Conservation (phyloP, 1,140 invertebrate genomes). For the Triops longicaudatus region DNA sequence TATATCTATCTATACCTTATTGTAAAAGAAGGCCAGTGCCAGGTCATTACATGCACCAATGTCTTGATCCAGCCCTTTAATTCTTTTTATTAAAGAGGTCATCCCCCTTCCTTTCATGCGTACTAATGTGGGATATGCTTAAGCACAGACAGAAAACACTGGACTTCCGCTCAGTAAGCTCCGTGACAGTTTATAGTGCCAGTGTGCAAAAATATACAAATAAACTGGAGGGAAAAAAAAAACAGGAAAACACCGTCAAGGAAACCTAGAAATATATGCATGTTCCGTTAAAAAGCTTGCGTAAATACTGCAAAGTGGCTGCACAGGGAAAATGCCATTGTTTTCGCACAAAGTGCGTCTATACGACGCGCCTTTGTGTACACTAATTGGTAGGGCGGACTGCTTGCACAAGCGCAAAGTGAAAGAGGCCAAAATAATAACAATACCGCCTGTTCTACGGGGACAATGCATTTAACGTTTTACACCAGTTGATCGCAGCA, state of each 20-base stretch:
- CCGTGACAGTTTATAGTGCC: no score
- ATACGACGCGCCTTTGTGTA: neutral
- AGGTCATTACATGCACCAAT: slow-evolving; percentile 11
- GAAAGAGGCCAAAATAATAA: slow-evolving; percentile 13
- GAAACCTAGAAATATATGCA: no score
- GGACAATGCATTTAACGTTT: slow-evolving; percentile 6
- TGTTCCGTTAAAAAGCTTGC: neutral
- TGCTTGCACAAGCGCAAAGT: neutral
- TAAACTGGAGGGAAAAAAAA: no score
- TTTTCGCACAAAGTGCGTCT: neutral
- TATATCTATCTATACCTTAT: slow-evolving; percentile 9
- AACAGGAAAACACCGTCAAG: no score
- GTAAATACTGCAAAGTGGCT: neutral
- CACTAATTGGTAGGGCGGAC: neutral
- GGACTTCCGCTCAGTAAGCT: no score
- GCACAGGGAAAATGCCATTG: neutral
- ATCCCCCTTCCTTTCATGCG: no score
- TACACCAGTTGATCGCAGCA: neutral
- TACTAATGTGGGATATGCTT: no score
- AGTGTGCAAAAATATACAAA: no score
- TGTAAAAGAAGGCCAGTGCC: neutral
- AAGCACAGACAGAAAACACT: no score
- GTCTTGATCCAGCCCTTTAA: slow-evolving; percentile 12
- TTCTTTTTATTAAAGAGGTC: no score
- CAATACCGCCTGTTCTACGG: neutral